Evolutionary conservation across 2,797 vertebrate genomes (phyloP), one percentile per base, ranked within the genome.

Genomic region (Melanogrammus aeglefinus): DNA sequence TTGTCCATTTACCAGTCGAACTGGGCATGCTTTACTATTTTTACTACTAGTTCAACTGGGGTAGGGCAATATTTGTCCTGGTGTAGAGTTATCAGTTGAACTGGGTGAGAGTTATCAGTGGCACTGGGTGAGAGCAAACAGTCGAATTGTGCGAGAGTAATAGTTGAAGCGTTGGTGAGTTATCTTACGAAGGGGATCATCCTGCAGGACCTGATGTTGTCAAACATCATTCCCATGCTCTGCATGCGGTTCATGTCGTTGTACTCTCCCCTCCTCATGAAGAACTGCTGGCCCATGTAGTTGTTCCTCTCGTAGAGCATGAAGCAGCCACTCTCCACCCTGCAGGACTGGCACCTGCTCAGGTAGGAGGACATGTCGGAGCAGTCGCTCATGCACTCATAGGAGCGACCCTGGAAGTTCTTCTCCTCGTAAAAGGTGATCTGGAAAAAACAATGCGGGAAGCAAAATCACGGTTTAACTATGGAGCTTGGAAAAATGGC

Each of bases 211-310:
- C 91, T 92, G 85, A 94, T 94, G 80, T 71, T 76, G 79, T 94
- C 94, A 1, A 94, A 91, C 83, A 82, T 90, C 89, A 92, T 93
- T 66, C 94, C 94, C 89, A 92, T 92, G 86, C 91, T 92, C 89
- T 90, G 91, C 92, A 94, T 89, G 75, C 92, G 93, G 84, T 94
- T 93, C 82, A 94, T 92, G 83, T 95, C 94, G 4, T 80, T 51
- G 84, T 95, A 94, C 82, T 95, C 94, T 27, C 94, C 94, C 80
- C 91, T 93, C 80, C 86, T 94, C 85, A 95, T 9, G 86, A 93
- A 94, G 79, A 89, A 92, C 92, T 95, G 94, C 69, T 78, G 80
- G 5, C 93, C 93, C 91, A 90, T 92, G 87, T 83, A 94, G 90
- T 88, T 92, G 79, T 89, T 79, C 10, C 91, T 90, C 80, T 95